Evolutionary conservation across 2,888 invertebrate genomes (phyloP).

Genomic region (Nasonovia ribisnigri): DNA sequence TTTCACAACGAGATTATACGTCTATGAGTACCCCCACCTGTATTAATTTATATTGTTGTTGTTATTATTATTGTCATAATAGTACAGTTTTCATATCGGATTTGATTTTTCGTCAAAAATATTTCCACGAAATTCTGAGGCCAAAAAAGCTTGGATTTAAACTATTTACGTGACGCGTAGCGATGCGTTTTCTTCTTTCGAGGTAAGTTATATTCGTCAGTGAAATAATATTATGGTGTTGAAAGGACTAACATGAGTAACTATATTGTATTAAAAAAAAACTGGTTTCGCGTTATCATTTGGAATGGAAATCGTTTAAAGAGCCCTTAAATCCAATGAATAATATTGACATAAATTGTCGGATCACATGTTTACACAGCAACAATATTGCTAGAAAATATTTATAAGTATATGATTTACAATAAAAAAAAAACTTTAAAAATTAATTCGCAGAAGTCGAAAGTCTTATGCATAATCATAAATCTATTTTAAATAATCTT

Average conservation of each 20-base stretch:
- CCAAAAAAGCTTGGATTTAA: neutral
- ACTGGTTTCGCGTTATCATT: conserved; percentile 34
- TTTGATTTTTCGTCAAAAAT: neutral
- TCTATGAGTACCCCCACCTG: no score
- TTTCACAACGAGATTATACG: no score
- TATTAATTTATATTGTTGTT: no score
- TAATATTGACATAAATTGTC: conserved; percentile 55
- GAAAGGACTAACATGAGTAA: neutral
- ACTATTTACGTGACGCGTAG: neutral
- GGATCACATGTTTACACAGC: conserved; percentile 34
- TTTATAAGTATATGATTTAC: conserved; percentile 7
- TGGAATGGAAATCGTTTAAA: conserved; percentile 1
- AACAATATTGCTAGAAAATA: neutral
- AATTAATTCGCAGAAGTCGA: neutral
- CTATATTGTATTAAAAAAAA: conserved; percentile 7
- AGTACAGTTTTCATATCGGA: neutral
- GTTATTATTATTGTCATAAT: no score
- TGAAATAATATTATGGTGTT: neutral
- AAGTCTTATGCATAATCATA: neutral
- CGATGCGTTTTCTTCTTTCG: neutral
- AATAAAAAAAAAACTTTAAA: neutral
- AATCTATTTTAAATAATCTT: conserved; percentile 30
- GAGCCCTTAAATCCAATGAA: conserved; percentile 19
- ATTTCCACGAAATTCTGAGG: neutral
- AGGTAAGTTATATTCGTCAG: neutral